A percentile compares a stretch with the other conserved stretches of the same genome.
Evolutionary conservation across 2,888 invertebrate genomes (phyloP).

Genomic region (Drosophila macrospina): DNA sequence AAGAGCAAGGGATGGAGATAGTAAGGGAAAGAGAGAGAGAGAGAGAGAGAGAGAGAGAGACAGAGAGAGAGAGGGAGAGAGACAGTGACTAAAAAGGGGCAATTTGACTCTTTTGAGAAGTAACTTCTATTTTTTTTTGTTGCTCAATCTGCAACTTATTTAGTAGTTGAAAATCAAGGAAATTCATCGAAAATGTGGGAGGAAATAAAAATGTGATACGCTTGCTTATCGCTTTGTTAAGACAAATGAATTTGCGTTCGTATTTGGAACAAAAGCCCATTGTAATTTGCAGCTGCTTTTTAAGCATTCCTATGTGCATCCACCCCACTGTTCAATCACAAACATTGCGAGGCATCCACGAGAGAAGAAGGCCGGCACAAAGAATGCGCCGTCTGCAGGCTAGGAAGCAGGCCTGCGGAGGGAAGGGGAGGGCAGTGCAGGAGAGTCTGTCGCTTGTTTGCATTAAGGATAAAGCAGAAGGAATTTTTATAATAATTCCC

Average conservation of each 20-base stretch:
- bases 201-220: no score
- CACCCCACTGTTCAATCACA: slow-evolving; percentile 36
- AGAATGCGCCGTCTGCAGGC: slow-evolving; percentile 27
- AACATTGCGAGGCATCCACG: slow-evolving; percentile 9
- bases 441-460: slow-evolving; percentile 41
- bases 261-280: no score
- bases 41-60: slow-evolving; percentile 11
- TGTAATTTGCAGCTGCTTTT: background rate
- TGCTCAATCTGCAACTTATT: slow-evolving; percentile 1
- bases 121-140: slow-evolving; percentile 3
- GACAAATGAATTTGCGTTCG: no score
- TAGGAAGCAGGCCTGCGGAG: background rate
- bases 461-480: slow-evolving; percentile 40
- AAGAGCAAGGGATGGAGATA: background rate
- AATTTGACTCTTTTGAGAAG: slow-evolving; percentile 28
- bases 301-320: background rate
- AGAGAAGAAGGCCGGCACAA: slow-evolving; percentile 24
- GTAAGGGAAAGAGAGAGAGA: background rate
- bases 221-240: no score
- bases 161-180: no score
- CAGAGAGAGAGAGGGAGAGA: background rate
- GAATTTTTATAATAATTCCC: slow-evolving; percentile 53
- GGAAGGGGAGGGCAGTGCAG: background rate
- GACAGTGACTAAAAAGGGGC: slow-evolving; percentile 11
- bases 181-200: no score